Conservation (phyloP, 2,888 invertebrate species). For the Epistrophella euchroma region DNA sequence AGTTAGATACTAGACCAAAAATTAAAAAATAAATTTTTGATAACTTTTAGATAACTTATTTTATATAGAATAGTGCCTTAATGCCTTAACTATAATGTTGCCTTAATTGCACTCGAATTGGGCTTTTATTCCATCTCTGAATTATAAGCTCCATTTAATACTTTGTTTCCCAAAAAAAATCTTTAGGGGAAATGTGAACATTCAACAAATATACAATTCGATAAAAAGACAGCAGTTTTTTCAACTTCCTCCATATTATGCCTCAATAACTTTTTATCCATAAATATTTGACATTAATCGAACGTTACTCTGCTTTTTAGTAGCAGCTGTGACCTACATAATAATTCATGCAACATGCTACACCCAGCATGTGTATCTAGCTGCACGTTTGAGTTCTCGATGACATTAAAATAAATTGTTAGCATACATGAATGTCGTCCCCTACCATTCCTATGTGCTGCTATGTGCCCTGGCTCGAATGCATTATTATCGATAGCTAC, state of each 20-base stretch:
- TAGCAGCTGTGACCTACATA: slow-evolving; percentile 26
- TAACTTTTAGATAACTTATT: too few species aligned
- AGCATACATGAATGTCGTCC: slow-evolving; percentile 47
- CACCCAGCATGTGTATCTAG: slow-evolving; percentile 6
- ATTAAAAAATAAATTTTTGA: too few species aligned
- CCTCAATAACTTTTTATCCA: slow-evolving; percentile 21
- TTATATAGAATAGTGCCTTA: too few species aligned
- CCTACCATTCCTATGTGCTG: slow-evolving; percentile 33
- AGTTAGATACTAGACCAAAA: too few species aligned
- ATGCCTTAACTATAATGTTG: too few species aligned
- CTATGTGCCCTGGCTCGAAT: slow-evolving; percentile 21
- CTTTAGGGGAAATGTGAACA: background rate
- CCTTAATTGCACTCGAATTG: too few species aligned
- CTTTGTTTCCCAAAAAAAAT: background rate
- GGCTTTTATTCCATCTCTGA: background rate
- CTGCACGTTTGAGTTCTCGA: slow-evolving; percentile 41
- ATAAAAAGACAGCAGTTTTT: background rate
- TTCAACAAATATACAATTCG: background rate
- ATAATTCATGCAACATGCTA: slow-evolving; percentile 25
- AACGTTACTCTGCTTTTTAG: slow-evolving; percentile 17
- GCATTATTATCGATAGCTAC: slow-evolving; percentile 47
- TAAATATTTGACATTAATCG: slow-evolving; percentile 31
- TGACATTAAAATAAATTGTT: slow-evolving; percentile 72
- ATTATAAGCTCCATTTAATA: background rate
- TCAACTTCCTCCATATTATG: slow-evolving; percentile 1